These are phyloP conservation scores for Syrmaticus mikado DNA, from an alignment of 2,113 vertebrate genomes.

Conservation along the genomic window DNA sequence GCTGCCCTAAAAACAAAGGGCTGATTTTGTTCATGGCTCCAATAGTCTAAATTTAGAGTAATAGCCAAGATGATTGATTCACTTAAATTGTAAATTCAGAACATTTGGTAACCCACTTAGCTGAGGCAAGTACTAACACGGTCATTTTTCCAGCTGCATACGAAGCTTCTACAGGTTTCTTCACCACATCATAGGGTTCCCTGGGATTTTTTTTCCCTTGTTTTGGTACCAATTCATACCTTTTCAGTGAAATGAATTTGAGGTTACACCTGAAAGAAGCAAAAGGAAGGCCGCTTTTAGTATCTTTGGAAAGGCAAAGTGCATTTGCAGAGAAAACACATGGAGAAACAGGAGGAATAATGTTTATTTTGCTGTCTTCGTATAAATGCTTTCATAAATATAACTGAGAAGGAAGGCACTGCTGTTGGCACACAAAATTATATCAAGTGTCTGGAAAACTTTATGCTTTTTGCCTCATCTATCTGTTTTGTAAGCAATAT, in stretches of 20 bases:
- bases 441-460: not conserved
- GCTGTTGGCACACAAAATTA: conserved; percentile 18
- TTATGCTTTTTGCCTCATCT: not conserved
- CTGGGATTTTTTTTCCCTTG: not conserved
- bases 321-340: conserved; percentile 36
- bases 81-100: not conserved
- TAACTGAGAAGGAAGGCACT: not conserved
- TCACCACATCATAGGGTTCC: not conserved
- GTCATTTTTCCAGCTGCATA: not conserved
- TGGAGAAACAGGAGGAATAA: not conserved
- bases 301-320: conserved; percentile 2
- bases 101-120: conserved; percentile 29
- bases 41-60: not conserved
- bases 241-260: conserved; percentile 11
- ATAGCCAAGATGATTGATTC: not conserved
- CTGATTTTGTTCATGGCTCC: not conserved
- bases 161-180: not conserved
- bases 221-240: not conserved
- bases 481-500: not conserved
- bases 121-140: not conserved
- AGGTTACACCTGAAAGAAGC: not conserved
- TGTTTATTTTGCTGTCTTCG: conserved; percentile 20
- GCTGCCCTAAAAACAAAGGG: not conserved
- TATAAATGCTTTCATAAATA: not conserved
- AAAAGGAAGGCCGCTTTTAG: conserved; percentile 7